phyloP scores from a whole-genome alignment of 2,797 vertebrate genomes.

The Sebastes steindachneri region DNA sequence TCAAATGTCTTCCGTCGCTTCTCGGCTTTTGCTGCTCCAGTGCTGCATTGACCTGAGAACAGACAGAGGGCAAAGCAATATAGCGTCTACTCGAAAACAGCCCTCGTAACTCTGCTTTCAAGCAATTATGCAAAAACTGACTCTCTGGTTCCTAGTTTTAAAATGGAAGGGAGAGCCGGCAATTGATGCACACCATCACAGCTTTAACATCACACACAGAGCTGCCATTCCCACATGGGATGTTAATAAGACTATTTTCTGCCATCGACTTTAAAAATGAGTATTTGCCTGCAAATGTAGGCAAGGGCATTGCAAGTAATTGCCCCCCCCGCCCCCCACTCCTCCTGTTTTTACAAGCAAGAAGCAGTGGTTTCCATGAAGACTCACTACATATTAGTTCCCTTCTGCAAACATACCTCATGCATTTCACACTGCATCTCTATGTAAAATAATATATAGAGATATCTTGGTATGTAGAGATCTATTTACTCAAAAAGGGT shows the following conservation, averaged over 20 bases:
- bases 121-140: conserved; percentile 32
- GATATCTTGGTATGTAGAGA: neutral
- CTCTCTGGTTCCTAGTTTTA: conserved; percentile 24
- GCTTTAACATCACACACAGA: conserved; percentile 26
- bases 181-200: conserved; percentile 48
- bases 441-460: neutral
- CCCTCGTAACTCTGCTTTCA: conserved; percentile 16
- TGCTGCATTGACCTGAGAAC: conserved; percentile 44
- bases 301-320: conserved; percentile 57
- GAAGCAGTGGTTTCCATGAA: neutral
- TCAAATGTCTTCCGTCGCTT: conserved; percentile 11
- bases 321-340: neutral
- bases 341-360: neutral
- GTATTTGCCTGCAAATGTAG: conserved; percentile 34
- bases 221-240: conserved; percentile 21
- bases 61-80: conserved; percentile 34
- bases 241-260: conserved; percentile 48
- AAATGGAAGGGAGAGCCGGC: conserved; percentile 19
- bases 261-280: conserved; percentile 34
- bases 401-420: neutral
- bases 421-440: neutral
- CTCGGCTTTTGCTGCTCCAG: conserved; percentile 1
- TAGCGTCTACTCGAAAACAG: conserved; percentile 29
- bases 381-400: neutral
- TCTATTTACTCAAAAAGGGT: neutral